A percentile compares a stretch with the other conserved stretches of the same genome.
Evolutionary conservation across 2,888 invertebrate species (phyloP).

Genomic region (Agrilus mali): DNA sequence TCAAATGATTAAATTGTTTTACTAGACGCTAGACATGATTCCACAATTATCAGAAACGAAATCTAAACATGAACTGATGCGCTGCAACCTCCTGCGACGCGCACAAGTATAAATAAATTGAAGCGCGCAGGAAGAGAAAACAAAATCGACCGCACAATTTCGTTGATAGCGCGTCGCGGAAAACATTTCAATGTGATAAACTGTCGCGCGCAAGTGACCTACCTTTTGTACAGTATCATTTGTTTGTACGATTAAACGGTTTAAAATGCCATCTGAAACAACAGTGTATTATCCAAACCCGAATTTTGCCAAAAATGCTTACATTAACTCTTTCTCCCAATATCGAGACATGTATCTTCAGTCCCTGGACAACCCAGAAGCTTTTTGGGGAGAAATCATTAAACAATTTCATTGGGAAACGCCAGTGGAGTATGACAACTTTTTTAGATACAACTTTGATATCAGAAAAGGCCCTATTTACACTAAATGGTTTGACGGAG

Average conservation of each 20-base stretch:
- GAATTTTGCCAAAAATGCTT: conserved; percentile 42
- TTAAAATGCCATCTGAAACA: conserved; percentile 43
- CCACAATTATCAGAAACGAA: too few relatives aligned
- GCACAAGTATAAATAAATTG: too few relatives aligned
- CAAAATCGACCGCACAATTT: conserved; percentile 1
- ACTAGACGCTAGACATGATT: too few relatives aligned
- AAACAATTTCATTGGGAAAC: conserved; percentile 89
- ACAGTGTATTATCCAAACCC: conserved; percentile 46
- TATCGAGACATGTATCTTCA: conserved; percentile 74
- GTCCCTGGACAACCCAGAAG: conserved; percentile 77
- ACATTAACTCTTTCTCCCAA: conserved; percentile 58
- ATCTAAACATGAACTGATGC: too few relatives aligned
- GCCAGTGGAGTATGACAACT: conserved; percentile 57
- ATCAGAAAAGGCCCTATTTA: conserved; percentile 76
- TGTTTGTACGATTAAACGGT: too few relatives aligned
- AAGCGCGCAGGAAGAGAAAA: background rate
- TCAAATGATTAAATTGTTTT: too few relatives aligned
- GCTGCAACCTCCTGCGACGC: too few relatives aligned
- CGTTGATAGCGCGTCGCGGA: background rate
- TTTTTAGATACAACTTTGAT: conserved; percentile 87
- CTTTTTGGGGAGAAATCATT: conserved; percentile 90
- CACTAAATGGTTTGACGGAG: conserved; percentile 92
- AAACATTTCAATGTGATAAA: background rate
- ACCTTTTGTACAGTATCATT: too few relatives aligned
- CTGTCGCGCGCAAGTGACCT: too few relatives aligned